phyloP scores from a whole-genome alignment of 1,140 invertebrate genomes.

The Brachionus manjavacas region DNA sequence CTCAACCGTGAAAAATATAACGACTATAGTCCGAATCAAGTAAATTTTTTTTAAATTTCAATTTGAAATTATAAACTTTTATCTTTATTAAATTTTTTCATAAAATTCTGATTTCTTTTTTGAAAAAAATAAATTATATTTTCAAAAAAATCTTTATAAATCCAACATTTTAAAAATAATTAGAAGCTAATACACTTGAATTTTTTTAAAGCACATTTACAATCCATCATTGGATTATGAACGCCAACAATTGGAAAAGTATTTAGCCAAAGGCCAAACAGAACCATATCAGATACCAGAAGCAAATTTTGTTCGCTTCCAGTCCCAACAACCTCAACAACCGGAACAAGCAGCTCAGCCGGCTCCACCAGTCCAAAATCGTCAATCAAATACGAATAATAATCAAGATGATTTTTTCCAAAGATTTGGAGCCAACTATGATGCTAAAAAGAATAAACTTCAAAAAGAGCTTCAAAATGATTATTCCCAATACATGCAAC shows the following conservation, averaged over 20 bases:
- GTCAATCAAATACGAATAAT: not conserved
- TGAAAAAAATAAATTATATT: not conserved
- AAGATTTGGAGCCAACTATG: slow-evolving; percentile 31
- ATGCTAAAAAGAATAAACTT: not conserved
- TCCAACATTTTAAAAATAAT: not conserved
- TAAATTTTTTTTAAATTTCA: too few species aligned
- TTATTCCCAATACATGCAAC: slow-evolving; percentile 18
- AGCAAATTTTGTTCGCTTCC: not conserved
- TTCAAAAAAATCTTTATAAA: not conserved
- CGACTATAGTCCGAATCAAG: not conserved
- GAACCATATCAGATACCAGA: not conserved
- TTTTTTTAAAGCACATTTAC: not conserved
- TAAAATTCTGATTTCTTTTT: not conserved
- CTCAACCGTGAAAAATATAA: slow-evolving; percentile 13
- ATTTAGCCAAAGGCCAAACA: not conserved
- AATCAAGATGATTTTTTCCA: slow-evolving; percentile 12
- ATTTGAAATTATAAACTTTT: not conserved
- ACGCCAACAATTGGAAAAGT: not conserved
- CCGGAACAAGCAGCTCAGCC: not conserved
- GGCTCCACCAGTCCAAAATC: not conserved
- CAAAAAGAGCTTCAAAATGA: slow-evolving; percentile 33
- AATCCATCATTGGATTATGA: not conserved
- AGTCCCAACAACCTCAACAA: not conserved
- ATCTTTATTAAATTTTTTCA: not conserved
- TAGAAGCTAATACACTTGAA: not conserved